A percentile compares a stretch with the other conserved stretches of the same genome.
Evolutionary conservation across 2,797 vertebrate species (phyloP).

Genomic region (Ficedula albicollis): DNA sequence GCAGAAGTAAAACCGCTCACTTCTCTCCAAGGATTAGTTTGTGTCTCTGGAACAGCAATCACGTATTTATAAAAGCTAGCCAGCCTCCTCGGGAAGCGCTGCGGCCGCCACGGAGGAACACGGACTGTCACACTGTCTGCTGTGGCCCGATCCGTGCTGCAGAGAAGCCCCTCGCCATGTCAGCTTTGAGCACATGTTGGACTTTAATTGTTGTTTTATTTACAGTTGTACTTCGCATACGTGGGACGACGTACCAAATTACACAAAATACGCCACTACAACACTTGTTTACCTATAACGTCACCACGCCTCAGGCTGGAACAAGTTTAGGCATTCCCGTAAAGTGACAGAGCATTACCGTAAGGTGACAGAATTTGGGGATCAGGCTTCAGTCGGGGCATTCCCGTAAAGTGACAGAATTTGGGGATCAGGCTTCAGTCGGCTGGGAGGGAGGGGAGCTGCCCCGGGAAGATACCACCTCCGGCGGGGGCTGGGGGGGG

Average conservation of each 20-base stretch:
- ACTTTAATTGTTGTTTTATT: background rate
- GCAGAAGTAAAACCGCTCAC: background rate
- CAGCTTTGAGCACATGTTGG: background rate
- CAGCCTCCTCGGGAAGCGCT: background rate
- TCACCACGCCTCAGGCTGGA: background rate
- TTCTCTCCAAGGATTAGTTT: background rate
- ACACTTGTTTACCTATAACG: background rate
- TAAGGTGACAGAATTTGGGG: rapidly evolving
- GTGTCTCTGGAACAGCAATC: background rate
- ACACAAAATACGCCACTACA: background rate
- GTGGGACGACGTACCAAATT: rapidly evolving
- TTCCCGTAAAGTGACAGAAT: rapidly evolving
- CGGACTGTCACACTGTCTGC: rapidly evolving
- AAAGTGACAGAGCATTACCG: rapidly evolving
- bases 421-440: rapidly evolving
- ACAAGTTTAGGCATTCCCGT: background rate
- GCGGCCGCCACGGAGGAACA: rapidly evolving
- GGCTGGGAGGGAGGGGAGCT: rapidly evolving
- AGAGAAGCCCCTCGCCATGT: rapidly evolving
- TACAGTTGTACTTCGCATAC: background rate
- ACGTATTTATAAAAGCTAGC: no score
- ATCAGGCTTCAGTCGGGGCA: rapidly evolving
- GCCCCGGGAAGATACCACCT: background rate
- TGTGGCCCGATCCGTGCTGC: background rate
- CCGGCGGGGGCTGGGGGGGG: rapidly evolving